Conservation (phyloP, 2,113 vertebrate species). For the Phyllostomus discolor region DNA sequence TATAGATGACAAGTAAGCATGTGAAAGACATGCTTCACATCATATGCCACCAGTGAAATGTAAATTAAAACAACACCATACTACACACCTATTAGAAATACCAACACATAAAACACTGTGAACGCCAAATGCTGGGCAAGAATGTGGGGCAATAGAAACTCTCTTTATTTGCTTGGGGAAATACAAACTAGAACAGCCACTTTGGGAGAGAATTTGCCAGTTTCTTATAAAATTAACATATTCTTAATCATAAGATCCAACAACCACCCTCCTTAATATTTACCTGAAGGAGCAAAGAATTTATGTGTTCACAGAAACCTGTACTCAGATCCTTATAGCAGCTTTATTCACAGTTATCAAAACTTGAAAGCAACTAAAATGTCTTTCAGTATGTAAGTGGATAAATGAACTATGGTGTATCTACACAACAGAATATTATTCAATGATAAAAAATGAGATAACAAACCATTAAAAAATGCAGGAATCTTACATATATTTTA, state of each 20-base stretch:
- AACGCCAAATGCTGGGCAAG: too few species aligned
- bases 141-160: background rate
- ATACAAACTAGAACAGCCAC: background rate
- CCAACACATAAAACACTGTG: too few species aligned
- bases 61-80: too few species aligned
- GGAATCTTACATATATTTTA: background rate
- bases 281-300: background rate
- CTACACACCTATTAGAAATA: too few species aligned
- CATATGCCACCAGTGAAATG: too few species aligned
- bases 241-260: background rate
- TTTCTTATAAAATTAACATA: background rate
- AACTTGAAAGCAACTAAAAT: background rate
- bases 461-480: background rate
- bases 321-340: background rate
- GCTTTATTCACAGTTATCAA: background rate
- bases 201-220: background rate
- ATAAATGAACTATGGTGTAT: background rate
- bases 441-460: background rate
- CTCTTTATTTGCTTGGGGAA: background rate
- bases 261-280: background rate
- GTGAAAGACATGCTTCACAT: too few species aligned
- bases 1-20: too few species aligned
- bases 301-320: background rate
- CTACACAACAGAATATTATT: background rate
- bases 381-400: background rate